Percentiles rank a stretch among this genome's conserved stretches.
phyloP scores from a whole-genome alignment of 2,797 vertebrate genomes.

The Lithobates sylvaticus region DNA sequence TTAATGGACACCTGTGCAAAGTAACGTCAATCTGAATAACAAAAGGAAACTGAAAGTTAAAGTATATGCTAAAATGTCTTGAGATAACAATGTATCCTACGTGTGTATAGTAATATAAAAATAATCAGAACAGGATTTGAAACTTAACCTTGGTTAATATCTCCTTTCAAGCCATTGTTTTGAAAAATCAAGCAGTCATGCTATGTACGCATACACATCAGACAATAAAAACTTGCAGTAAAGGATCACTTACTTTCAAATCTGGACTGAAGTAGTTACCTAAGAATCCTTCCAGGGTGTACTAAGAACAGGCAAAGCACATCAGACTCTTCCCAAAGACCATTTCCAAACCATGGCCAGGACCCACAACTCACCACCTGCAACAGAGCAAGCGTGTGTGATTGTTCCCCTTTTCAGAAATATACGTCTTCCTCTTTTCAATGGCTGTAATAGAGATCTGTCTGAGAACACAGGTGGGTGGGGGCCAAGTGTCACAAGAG shows the following conservation, averaged over 20 bases:
- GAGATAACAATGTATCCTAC: too few species aligned
- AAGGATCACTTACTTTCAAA: neutral
- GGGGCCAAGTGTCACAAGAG: slow-evolving; percentile 3
- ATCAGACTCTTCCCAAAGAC: neutral
- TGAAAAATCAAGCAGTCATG: neutral
- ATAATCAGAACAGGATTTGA: neutral
- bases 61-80: neutral
- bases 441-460: neutral
- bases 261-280: neutral
- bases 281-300: too few species aligned
- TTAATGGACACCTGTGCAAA: neutral
- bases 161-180: neutral
- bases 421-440: neutral
- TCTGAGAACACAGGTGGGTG: slow-evolving; percentile 20
- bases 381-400: neutral
- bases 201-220: neutral
- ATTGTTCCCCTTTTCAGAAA: neutral
- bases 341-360: neutral
- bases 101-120: neutral
- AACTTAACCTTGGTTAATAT: too few species aligned
- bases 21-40: neutral
- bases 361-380: neutral
- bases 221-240: neutral
- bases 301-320: neutral
- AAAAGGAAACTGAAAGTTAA: neutral